Evolutionary conservation across 2,113 vertebrate species (phyloP).

Genomic region (Rhodinocichla rosea): DNA sequence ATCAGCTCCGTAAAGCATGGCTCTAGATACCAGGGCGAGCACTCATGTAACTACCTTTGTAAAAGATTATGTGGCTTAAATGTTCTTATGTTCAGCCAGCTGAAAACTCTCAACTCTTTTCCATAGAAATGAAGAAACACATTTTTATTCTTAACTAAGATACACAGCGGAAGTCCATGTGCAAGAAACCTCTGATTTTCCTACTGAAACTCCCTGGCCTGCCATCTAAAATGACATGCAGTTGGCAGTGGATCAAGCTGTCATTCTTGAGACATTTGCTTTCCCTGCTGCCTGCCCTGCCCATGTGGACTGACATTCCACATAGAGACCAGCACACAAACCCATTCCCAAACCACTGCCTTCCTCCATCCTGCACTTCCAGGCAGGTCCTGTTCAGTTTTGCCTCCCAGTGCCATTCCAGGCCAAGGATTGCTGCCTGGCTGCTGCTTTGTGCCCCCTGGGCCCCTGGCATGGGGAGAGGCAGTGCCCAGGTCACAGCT

Average conservation of each 20-base stretch:
- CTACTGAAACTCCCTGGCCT: not conserved
- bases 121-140: accelerated
- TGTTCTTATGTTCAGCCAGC: not conserved
- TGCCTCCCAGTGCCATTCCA: not conserved
- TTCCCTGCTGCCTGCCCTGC: not conserved
- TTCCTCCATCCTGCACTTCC: not conserved
- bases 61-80: not conserved
- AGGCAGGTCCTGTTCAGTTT: not conserved
- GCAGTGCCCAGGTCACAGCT: not conserved
- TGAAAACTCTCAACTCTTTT: not conserved
- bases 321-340: not conserved
- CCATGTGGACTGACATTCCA: not conserved
- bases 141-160: not conserved
- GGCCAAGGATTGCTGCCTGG: not conserved
- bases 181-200: not conserved
- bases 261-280: not conserved
- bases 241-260: not conserved
- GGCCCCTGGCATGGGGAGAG: not conserved
- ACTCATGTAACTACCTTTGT: not conserved
- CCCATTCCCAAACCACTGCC: not conserved
- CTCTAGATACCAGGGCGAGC: not conserved
- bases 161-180: not conserved
- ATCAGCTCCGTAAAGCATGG: not conserved
- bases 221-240: not conserved
- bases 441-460: not conserved